Evolutionary conservation across 2,113 vertebrate species (phyloP).

Genomic region (Pollimyrus isidori): DNA sequence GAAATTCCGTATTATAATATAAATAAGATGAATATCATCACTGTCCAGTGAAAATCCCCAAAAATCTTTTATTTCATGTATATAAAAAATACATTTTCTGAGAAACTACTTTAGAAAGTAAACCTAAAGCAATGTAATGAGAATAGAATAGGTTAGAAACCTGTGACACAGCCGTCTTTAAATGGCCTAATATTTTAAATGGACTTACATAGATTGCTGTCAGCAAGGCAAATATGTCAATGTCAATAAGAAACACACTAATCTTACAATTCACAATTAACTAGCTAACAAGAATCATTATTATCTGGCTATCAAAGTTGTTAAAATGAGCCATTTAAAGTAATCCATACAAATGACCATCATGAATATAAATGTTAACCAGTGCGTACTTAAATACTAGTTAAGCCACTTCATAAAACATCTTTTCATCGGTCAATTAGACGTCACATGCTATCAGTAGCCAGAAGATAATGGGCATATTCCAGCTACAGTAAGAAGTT

Average conservation of each 20-base stretch:
- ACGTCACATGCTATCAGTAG: not conserved
- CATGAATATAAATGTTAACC: not conserved
- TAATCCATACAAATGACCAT: not conserved
- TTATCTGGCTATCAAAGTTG: not conserved
- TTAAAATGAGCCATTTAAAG: not conserved
- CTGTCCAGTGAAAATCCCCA: not conserved
- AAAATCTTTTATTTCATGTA: not conserved
- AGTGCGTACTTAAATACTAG: not conserved
- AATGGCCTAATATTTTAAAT: not conserved
- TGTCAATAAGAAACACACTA: not conserved
- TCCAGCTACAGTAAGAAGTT: not conserved
- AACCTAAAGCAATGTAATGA: not conserved
- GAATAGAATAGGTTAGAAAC: not conserved
- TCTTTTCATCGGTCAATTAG: not conserved
- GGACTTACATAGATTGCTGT: not conserved
- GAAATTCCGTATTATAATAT: conserved; percentile 95
- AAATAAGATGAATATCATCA: conserved; percentile 78
- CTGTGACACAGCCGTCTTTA: not conserved
- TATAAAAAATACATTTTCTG: not conserved
- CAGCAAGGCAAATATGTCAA: not conserved
- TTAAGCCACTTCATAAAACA: not conserved
- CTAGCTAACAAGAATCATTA: not conserved
- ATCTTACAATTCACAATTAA: not conserved
- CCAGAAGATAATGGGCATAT: not conserved
- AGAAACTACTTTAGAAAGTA: not conserved